Conservation (phyloP, 2,113 vertebrate species). For the Clarias batrachus region DNA sequence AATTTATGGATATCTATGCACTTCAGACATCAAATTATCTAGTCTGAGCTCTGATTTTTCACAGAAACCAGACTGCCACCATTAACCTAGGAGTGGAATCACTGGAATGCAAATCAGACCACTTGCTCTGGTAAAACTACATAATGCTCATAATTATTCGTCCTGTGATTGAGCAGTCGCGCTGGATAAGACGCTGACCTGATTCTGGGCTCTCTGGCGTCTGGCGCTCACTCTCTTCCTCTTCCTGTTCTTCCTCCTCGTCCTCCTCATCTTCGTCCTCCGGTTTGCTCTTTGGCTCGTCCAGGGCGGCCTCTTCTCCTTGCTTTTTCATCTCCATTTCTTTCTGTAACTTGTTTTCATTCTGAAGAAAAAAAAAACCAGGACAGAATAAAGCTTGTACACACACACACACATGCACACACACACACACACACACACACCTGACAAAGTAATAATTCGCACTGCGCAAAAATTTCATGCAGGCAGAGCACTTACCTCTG, state of each 20-base stretch:
- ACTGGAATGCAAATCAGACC: background rate
- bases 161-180: background rate
- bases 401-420: background rate
- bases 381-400: background rate
- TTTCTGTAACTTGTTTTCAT: conserved; percentile 73
- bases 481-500: conserved; percentile 71
- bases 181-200: conserved; percentile 61
- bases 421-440: background rate
- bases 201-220: conserved; percentile 72
- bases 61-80: background rate
- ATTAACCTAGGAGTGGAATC: background rate
- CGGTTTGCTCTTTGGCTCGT: conserved; percentile 55
- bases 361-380: conserved; percentile 64
- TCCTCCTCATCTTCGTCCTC: conserved; percentile 68
- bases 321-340: conserved; percentile 74
- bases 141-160: background rate
- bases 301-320: conserved; percentile 52
- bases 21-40: background rate
- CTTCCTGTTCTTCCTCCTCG: conserved; percentile 73
- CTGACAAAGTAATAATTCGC: background rate
- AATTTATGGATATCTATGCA: background rate
- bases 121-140: background rate
- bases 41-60: background rate
- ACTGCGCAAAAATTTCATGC: background rate
- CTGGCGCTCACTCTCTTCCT: conserved; percentile 71